Conservation (phyloP, 1,140 invertebrate genomes). For the Saccostrea glomerata region DNA sequence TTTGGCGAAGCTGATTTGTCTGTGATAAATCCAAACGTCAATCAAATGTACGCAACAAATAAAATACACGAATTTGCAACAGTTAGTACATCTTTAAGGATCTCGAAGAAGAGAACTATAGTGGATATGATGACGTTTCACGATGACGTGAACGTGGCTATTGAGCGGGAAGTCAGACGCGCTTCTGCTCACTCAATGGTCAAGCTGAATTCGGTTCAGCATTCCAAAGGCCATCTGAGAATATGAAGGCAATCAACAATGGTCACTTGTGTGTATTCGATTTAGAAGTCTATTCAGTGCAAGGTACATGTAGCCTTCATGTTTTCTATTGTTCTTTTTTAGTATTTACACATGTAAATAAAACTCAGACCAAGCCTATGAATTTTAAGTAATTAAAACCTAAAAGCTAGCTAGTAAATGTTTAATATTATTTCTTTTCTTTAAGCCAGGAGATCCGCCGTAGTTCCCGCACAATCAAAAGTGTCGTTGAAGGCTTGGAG, state of each 20-base stretch:
- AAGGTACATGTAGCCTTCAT: neutral
- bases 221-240: neutral
- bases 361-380: neutral
- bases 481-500: neutral
- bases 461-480: neutral
- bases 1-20: neutral
- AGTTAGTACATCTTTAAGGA: too few species aligned
- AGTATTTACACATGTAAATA: neutral
- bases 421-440: neutral
- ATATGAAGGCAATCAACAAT: neutral
- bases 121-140: neutral
- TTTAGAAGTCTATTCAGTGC: constrained; percentile 1
- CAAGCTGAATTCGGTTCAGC: neutral
- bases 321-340: neutral
- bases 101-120: neutral
- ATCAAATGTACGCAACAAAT: neutral
- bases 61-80: too few species aligned
- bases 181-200: neutral
- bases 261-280: neutral
- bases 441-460: neutral
- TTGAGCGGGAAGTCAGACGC: neutral
- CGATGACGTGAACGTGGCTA: neutral
- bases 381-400: neutral
- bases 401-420: neutral
- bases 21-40: neutral